These are phyloP conservation scores for Micrasema longulum DNA, from an alignment of 1,140 invertebrate genomes.

Conservation along the genomic window DNA sequence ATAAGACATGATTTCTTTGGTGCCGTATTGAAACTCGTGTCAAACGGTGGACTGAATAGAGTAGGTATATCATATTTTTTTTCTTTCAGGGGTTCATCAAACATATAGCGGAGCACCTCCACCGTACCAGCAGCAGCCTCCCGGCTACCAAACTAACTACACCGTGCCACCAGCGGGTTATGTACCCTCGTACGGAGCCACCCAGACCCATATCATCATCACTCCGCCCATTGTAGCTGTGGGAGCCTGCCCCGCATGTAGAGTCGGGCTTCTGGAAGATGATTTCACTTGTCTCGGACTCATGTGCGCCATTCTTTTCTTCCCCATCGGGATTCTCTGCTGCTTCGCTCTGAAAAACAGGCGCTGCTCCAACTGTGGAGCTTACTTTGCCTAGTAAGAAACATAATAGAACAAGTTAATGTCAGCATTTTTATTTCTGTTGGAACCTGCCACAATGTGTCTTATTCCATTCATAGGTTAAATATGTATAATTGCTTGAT, in stretches of 20 bases:
- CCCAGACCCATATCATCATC: constrained; percentile 59
- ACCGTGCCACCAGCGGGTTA: constrained; percentile 56
- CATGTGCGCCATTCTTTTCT: constrained; percentile 86
- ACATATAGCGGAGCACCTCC: constrained; percentile 25
- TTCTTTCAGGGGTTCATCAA: constrained; percentile 30
- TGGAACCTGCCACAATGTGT: no score
- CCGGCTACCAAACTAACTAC: constrained; percentile 59
- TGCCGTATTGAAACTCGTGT: no score
- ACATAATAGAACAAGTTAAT: no score
- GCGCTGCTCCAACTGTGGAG: constrained; percentile 87
- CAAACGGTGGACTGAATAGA: no score
- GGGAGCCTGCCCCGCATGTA: constrained; percentile 85
- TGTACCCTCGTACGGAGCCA: constrained; percentile 67
- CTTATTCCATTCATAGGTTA: no score
- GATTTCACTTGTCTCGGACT: constrained; percentile 86
- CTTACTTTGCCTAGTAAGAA: constrained; percentile 74
- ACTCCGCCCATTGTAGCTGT: constrained; percentile 68
- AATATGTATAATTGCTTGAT: no score
- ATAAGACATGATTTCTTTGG: no score
- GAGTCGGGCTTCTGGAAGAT: constrained; percentile 86
- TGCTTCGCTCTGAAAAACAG: constrained; percentile 83
- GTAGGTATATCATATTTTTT: no score
- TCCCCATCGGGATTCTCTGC: constrained; percentile 85
- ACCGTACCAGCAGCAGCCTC: constrained; percentile 57
- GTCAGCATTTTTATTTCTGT: no score